Conservation (phyloP, 2,888 invertebrate genomes). For the Galeruca laticollis region DNA sequence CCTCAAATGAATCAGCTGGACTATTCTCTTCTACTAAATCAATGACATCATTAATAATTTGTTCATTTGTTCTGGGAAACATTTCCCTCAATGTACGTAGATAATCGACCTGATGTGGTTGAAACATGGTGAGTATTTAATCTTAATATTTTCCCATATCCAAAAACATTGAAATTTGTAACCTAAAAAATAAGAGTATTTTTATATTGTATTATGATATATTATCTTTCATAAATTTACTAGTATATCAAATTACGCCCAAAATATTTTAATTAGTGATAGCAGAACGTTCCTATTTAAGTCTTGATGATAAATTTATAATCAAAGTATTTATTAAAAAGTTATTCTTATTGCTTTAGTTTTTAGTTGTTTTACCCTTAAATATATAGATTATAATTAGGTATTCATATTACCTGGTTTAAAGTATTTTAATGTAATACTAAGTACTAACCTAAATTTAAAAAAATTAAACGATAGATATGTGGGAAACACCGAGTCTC, state of each 20-base stretch:
- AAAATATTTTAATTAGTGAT: too few relatives aligned
- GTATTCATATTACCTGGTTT: too few relatives aligned
- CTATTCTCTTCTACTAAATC: conserved; percentile 46
- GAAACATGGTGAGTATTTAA: conserved; percentile 7
- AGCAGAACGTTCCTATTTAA: too few relatives aligned
- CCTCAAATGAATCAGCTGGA: conserved; percentile 43
- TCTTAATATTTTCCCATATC: background rate
- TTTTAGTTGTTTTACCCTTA: too few relatives aligned
- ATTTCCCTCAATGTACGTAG: conserved; percentile 44
- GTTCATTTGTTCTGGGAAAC: conserved; percentile 50
- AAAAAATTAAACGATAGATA: background rate
- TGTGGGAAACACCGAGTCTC: background rate
- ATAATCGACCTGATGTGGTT: background rate
- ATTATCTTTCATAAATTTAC: too few relatives aligned
- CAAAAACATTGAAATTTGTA: background rate
- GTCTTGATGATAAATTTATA: too few relatives aligned
- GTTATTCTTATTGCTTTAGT: too few relatives aligned
- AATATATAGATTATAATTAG: too few relatives aligned
- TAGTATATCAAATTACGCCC: too few relatives aligned
- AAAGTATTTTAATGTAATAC: background rate
- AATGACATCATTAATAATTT: conserved; percentile 48
- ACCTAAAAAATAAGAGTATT: background rate
- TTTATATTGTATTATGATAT: too few relatives aligned
- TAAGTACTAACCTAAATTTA: background rate
- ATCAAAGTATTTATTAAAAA: too few relatives aligned